Base-by-base conservation (phyloP, 2,113 vertebrate genomes). In the Larimichthys polyactis region DNA sequence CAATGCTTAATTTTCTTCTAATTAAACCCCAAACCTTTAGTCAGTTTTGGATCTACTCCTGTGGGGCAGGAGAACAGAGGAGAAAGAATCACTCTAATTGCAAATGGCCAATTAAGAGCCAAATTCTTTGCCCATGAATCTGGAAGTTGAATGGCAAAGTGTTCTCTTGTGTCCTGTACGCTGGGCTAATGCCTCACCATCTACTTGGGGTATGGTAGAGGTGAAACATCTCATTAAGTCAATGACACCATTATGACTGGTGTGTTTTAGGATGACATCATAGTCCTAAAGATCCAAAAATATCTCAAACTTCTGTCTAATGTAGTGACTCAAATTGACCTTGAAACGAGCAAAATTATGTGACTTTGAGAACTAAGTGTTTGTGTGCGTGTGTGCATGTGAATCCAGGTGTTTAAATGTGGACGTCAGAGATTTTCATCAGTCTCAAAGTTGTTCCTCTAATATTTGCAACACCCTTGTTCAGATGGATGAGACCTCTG, bases 201-300 rank as follows among this genome's bases (percentile, higher is more conserved):
- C 70, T 60, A 54, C 65, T 58, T 12, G 40, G 55, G 60, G 46
- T 54, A 51, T 22, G 74, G 71, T 14, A 20, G 76, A 89, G 86
- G 87, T 87, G 91, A 93, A 87, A 88, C 73, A 14, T 36, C 81
- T 87, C 91, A 91, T 92, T 87, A 91, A 86, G 63, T 75, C 81
- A 85, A 85, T 91, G 87, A 91, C 79, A 86, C 55, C 29, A 76
- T 88, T 71, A 73, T 83, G 36, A 75, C 69, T 71, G 16, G 27
- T 49, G 69, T 66, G 71, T 70, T 74, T 76, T 66, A 46, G 22
- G 54, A 60, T 65, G 51, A 74, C 49, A 75, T 85, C 69, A 65
- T 46, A 62, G 49, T 72, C 24, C 11, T 19, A 82, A 63, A 65
- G 29, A 59, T 78, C 44, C 75, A 24, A 84, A 76, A 89, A 84